A percentile compares a stretch with the other conserved stretches of the same genome.
Evolutionary conservation across 2,113 vertebrate species (phyloP).

Genomic region (Ictidomys tridecemlineatus): DNA sequence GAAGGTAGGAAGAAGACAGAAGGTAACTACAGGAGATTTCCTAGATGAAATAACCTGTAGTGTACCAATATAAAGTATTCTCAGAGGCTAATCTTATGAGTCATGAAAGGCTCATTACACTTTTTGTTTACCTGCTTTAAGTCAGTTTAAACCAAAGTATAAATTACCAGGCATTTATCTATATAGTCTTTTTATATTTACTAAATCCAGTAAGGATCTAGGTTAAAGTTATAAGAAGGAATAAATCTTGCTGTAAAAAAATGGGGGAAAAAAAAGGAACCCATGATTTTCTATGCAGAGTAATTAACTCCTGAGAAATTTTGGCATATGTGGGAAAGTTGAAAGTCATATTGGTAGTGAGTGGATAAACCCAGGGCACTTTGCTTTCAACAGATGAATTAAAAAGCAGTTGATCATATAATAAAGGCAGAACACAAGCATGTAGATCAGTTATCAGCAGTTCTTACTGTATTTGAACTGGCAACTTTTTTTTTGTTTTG

Average conservation of each 20-base stretch:
- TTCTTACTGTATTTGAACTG: conserved; percentile 64
- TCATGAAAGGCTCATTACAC: conserved; percentile 71
- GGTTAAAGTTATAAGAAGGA: conserved; percentile 33
- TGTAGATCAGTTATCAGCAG: not conserved
- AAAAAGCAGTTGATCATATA: not conserved
- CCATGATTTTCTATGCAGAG: conserved; percentile 3
- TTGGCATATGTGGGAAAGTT: not conserved
- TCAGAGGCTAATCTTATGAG: conserved; percentile 73
- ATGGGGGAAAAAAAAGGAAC: not conserved
- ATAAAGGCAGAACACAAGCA: not conserved
- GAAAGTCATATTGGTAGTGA: not conserved
- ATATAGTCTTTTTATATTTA: conserved; percentile 26
- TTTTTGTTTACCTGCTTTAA: conserved; percentile 56
- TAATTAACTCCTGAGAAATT: not conserved
- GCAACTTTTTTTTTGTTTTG: conserved; percentile 2
- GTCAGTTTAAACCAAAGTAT: conserved; percentile 3
- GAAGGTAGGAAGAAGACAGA: conserved; percentile 86
- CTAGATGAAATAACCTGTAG: conserved; percentile 74
- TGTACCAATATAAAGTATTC: conserved; percentile 64
- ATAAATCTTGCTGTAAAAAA: not conserved
- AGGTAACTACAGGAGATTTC: conserved; percentile 75
- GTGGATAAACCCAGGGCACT: not conserved
- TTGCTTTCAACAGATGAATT: conserved; percentile 39
- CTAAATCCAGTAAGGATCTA: not conserved
- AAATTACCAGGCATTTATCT: not conserved